phyloP scores from a whole-genome alignment of 2,888 invertebrate species.

The Liodrosophila aerea region DNA sequence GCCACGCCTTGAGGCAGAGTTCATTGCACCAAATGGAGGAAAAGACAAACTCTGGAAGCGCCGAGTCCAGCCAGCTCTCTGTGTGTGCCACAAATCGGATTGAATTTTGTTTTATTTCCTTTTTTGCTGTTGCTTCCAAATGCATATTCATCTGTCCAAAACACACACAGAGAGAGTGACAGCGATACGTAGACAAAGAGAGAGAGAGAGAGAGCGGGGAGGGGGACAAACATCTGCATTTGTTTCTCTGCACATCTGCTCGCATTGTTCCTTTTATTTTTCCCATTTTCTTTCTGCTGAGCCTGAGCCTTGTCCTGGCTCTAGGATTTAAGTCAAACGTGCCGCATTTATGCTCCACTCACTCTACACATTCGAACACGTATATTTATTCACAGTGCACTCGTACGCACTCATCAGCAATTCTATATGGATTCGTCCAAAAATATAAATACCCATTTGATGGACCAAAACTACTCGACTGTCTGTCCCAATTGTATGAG shows the following conservation, averaged over 20 bases:
- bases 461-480: conserved; percentile 36
- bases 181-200: conserved; percentile 5
- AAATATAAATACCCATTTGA: conserved; percentile 17
- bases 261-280: conserved; percentile 56
- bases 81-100: conserved; percentile 63
- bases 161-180: conserved; percentile 27
- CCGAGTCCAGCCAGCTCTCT: conserved; percentile 50
- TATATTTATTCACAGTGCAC: conserved; percentile 16
- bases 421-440: conserved; percentile 14
- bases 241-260: conserved; percentile 69
- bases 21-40: conserved; percentile 60
- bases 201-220: conserved; percentile 7
- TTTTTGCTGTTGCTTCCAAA: conserved; percentile 38
- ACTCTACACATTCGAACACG: conserved; percentile 27
- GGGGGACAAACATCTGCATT: conserved; percentile 63
- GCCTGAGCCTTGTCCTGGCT: conserved; percentile 22
- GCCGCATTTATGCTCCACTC: conserved; percentile 42
- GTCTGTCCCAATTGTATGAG: not conserved
- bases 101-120: conserved; percentile 71
- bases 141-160: conserved; percentile 60
- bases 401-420: conserved; percentile 17
- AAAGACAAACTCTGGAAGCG: conserved; percentile 32
- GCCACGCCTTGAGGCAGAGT: conserved; percentile 44
- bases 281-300: conserved; percentile 16
- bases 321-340: conserved; percentile 57